Evolutionary conservation across 2,113 vertebrate species (phyloP).

Genomic region (Columba janthina): DNA sequence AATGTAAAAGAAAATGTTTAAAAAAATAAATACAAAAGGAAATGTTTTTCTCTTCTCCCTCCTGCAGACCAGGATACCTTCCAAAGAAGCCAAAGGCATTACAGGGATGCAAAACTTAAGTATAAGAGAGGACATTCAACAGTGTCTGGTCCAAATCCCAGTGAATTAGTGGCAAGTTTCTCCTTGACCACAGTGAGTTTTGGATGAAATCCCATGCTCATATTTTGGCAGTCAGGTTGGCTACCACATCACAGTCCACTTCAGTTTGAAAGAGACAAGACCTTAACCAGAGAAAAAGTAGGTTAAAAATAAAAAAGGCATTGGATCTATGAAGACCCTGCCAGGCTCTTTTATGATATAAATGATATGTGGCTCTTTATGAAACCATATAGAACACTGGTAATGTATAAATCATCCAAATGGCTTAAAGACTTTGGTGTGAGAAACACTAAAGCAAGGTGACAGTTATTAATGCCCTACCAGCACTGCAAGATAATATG

Average conservation of each 20-base stretch:
- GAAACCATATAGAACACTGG: not conserved
- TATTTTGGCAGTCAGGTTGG: not conserved
- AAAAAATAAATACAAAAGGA: slow-evolving; percentile 13
- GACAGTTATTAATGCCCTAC: not conserved
- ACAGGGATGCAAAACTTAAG: not conserved
- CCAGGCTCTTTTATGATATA: not conserved
- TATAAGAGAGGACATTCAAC: not conserved
- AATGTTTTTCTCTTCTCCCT: not conserved
- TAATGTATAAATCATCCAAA: not conserved
- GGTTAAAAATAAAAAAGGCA: not conserved
- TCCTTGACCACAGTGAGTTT: not conserved
- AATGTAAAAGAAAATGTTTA: slow-evolving; percentile 39
- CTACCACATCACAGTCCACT: not conserved
- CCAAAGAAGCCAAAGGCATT: not conserved
- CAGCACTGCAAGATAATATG: not conserved
- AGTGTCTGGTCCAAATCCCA: not conserved
- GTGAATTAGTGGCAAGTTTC: not conserved
- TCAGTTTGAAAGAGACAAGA: not conserved
- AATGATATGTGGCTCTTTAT: not conserved
- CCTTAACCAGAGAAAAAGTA: not conserved
- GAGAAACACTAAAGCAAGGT: not conserved
- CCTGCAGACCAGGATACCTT: not conserved
- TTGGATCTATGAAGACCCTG: not conserved
- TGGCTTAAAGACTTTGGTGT: not conserved
- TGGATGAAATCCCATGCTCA: not conserved